A percentile compares a stretch with the other conserved stretches of the same genome.
Evolutionary conservation across 2,888 invertebrate species (phyloP).

Genomic region (Cryptophagus acutangulus): DNA sequence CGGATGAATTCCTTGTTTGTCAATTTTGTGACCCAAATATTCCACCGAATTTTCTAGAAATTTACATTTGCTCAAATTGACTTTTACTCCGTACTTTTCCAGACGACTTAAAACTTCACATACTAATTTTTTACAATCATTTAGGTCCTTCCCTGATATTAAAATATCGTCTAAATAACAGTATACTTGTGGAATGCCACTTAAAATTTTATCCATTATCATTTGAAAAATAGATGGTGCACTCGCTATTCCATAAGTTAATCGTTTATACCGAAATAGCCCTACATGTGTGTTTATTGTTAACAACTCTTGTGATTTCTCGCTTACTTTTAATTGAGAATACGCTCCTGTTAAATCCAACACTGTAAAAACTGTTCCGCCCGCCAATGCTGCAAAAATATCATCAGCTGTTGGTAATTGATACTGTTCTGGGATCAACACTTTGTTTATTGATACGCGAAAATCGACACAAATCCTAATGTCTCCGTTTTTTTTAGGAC

Average conservation of each 20-base stretch:
- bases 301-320: constrained; percentile 24
- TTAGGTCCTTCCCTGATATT: constrained; percentile 11
- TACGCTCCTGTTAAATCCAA: constrained; percentile 28
- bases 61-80: constrained; percentile 23
- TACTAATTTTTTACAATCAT: constrained; percentile 13
- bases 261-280: constrained; percentile 22
- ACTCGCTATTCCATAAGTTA: constrained; percentile 28
- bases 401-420: constrained; percentile 11
- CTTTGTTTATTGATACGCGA: constrained; percentile 10
- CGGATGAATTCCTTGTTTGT: constrained; percentile 32
- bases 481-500: constrained; percentile 15
- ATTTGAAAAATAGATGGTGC: constrained; percentile 27
- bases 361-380: constrained; percentile 7
- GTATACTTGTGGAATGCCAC: constrained; percentile 8
- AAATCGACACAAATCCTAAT: constrained; percentile 15
- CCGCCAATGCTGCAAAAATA: constrained; percentile 3
- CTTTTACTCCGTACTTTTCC: constrained; percentile 19
- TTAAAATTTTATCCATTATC: constrained; percentile 16
- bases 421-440: constrained; percentile 10
- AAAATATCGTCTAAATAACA: constrained; percentile 27
- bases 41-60: constrained; percentile 20
- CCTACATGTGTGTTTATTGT: constrained; percentile 33
- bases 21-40: constrained; percentile 21
- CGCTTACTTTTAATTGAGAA: constrained; percentile 23
- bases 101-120: constrained; percentile 16